Conservation (phyloP, 2,888 invertebrate genomes). For the Dascillus cervinus region DNA sequence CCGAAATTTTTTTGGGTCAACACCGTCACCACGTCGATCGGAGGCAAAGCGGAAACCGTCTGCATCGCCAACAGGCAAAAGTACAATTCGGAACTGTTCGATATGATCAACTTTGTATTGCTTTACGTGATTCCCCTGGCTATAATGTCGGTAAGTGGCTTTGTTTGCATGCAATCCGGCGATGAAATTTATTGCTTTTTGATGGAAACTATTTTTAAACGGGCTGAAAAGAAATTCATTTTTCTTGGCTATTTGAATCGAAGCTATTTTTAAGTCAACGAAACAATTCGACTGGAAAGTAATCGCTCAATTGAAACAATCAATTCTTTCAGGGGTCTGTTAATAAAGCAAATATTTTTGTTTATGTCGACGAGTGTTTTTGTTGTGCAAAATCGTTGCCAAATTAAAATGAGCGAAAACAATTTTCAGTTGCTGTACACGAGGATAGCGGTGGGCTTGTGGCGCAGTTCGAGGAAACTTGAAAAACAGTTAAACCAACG, state of each 20-base stretch:
- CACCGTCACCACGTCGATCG: conserved; percentile 57
- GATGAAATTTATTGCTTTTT: no score
- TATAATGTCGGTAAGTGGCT: conserved; percentile 63
- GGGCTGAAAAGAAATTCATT: no score
- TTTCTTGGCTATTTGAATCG: no score
- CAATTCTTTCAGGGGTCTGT: no score
- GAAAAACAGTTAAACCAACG: conserved; percentile 49
- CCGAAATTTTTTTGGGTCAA: conserved; percentile 80
- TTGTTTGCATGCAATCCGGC: not conserved
- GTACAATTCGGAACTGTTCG: conserved; percentile 70
- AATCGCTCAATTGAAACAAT: no score
- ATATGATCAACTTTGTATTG: conserved; percentile 73
- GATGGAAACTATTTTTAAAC: no score
- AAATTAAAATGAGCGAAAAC: no score
- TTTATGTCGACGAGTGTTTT: no score
- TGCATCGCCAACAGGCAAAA: conserved; percentile 68
- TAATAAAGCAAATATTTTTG: no score
- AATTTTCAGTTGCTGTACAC: conserved; percentile 69
- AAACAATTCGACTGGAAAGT: no score
- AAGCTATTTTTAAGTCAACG: no score
- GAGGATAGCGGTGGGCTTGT: conserved; percentile 74
- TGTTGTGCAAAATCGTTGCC: no score
- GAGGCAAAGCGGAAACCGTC: conserved; percentile 57
- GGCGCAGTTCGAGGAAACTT: conserved; percentile 66
- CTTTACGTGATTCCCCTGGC: conserved; percentile 75